These are phyloP conservation scores for Tethya wilhelma DNA, from an alignment of 37 sponge, comb jelly and placozoan genomes.

Conservation along the genomic window DNA sequence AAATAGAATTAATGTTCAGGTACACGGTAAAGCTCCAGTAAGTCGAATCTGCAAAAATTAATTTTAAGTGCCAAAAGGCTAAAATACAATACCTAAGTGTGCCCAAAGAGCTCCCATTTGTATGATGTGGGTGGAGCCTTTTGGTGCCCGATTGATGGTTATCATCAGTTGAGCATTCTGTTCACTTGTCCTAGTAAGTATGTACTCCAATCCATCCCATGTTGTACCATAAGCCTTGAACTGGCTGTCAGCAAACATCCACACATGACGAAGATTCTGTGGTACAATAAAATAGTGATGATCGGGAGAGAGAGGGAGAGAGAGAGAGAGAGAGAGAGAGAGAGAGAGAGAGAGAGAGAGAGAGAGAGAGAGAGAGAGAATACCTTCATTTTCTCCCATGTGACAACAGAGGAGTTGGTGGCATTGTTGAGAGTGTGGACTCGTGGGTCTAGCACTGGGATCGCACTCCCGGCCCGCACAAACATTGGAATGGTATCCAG, in stretches of 20 bases:
- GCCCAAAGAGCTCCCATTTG: neutral
- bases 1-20: neutral
- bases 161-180: neutral
- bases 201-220: conserved; percentile 14
- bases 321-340: too few relatives aligned
- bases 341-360: too few relatives aligned
- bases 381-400: conserved; percentile 42
- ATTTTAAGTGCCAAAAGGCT: neutral
- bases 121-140: neutral
- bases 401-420: conserved; percentile 44
- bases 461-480: conserved; percentile 52
- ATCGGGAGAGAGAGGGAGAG: too few relatives aligned
- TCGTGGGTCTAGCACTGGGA: conserved; percentile 47
- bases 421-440: conserved; percentile 69
- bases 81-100: neutral
- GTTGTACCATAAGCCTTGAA: conserved; percentile 26
- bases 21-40: neutral
- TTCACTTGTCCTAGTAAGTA: neutral
- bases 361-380: too few relatives aligned
- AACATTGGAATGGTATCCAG: conserved; percentile 45
- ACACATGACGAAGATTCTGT: conserved; percentile 19
- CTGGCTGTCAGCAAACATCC: conserved; percentile 34
- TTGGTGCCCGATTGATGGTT: neutral
- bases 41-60: neutral
- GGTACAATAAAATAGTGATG: too few relatives aligned